These are phyloP conservation scores for Pachypanchax playfairii DNA, from an alignment of 2,113 vertebrate species.

Conservation along the genomic window DNA sequence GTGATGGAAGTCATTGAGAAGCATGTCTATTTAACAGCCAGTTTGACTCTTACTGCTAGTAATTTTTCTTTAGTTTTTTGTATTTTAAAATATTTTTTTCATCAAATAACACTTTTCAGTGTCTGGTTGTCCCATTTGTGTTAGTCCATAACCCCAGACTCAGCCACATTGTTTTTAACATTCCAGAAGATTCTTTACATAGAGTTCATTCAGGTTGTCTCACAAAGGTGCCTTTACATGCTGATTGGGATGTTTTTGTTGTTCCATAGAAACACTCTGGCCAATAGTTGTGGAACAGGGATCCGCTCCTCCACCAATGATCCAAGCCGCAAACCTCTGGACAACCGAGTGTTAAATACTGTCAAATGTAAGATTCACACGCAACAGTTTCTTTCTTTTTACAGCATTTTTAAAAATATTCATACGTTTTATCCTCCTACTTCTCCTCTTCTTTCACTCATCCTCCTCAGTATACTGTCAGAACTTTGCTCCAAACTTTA, in stretches of 20 bases:
- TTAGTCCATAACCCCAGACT: no score
- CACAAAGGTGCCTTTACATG: slow-evolving; percentile 36
- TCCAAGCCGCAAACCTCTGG: slow-evolving; percentile 92
- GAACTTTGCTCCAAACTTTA: slow-evolving; percentile 73
- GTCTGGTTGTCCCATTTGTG: no score
- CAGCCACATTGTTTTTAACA: neutral
- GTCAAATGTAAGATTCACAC: slow-evolving; percentile 88
- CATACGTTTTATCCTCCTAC: neutral
- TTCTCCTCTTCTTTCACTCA: neutral
- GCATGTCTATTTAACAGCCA: no score
- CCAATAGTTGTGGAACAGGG: slow-evolving; percentile 96
- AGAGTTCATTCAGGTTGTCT: no score
- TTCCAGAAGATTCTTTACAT: slow-evolving; percentile 36
- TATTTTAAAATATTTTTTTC: no score
- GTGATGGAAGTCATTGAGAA: no score
- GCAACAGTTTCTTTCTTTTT: neutral
- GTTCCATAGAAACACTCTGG: slow-evolving; percentile 90
- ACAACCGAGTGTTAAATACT: slow-evolving; percentile 94
- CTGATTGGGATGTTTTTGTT: slow-evolving; percentile 69
- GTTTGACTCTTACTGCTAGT: no score
- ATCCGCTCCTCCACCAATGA: slow-evolving; percentile 96
- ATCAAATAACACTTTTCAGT: no score
- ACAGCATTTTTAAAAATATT: slow-evolving; percentile 7
- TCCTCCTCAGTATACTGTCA: slow-evolving; percentile 66
- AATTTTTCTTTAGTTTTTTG: no score